Percentiles rank a stretch among this genome's conserved stretches.
phyloP scores from a whole-genome alignment of 2,113 vertebrate species.

The Hemiscyllium ocellatum region DNA sequence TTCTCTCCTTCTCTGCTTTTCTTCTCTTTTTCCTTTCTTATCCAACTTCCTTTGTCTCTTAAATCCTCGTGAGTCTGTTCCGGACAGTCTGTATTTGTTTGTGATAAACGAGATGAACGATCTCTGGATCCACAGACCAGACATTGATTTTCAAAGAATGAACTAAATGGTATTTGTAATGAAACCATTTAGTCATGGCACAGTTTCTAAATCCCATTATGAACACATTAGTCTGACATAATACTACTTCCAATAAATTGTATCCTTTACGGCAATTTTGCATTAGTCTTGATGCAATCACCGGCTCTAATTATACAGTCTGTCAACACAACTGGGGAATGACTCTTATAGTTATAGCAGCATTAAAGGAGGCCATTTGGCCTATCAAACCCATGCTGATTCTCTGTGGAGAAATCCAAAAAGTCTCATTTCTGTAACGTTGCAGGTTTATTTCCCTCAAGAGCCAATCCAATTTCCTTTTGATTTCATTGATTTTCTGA shows the following conservation, averaged over 20 bases:
- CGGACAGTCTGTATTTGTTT: background rate
- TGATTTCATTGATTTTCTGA: no score
- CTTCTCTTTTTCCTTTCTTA: background rate
- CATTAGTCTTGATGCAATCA: background rate
- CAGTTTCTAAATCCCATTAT: background rate
- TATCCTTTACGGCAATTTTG: background rate
- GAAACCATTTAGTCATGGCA: background rate
- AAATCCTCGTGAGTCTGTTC: background rate
- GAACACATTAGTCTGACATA: background rate
- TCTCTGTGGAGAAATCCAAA: background rate
- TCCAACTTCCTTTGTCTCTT: background rate
- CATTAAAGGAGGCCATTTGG: background rate
- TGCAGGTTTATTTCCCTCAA: background rate
- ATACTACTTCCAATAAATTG: background rate
- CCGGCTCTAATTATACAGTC: background rate
- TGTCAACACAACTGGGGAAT: background rate
- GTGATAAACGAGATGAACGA: background rate
- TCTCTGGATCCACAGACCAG: background rate
- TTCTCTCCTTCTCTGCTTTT: background rate
- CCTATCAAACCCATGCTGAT: background rate
- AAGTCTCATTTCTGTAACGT: background rate
- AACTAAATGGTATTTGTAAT: background rate
- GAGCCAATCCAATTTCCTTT: no score
- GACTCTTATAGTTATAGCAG: background rate
- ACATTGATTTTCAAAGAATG: background rate